Percentiles rank a stretch among this genome's conserved stretches.
phyloP scores from a whole-genome alignment of 2,888 invertebrate species.

The Leptinotarsa peninsularis region DNA sequence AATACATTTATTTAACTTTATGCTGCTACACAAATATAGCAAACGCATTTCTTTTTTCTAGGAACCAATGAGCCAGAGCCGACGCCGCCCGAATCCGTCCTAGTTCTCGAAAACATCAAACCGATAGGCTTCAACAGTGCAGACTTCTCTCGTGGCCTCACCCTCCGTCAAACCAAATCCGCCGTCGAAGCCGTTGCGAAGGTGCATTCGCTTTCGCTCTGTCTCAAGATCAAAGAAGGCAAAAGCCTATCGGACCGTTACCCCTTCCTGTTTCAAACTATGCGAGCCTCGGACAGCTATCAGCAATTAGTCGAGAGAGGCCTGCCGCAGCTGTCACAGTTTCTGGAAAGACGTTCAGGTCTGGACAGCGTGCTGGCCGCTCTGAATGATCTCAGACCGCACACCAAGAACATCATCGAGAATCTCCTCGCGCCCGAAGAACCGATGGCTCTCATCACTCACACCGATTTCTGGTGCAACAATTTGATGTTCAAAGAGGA shows the following conservation, averaged over 20 bases:
- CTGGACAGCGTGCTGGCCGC: slow-evolving; percentile 73
- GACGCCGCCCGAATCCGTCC: slow-evolving; percentile 73
- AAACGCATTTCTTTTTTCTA: slow-evolving; percentile 23
- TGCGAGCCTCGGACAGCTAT: slow-evolving; percentile 83
- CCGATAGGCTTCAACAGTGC: slow-evolving; percentile 74
- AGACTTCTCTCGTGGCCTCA: slow-evolving; percentile 78
- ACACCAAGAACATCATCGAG: slow-evolving; percentile 79
- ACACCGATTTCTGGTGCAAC: slow-evolving; percentile 88
- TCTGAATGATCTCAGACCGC: slow-evolving; percentile 71
- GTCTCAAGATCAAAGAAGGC: slow-evolving; percentile 71
- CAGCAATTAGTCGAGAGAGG: slow-evolving; percentile 83
- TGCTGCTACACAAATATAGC: background rate
- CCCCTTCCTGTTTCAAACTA: slow-evolving; percentile 81
- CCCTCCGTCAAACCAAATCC: slow-evolving; percentile 73
- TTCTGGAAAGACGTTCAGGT: slow-evolving; percentile 76
- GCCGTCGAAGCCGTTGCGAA: slow-evolving; percentile 80
- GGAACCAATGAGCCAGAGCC: slow-evolving; percentile 63
- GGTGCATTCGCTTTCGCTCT: slow-evolving; percentile 80
- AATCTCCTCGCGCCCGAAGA: slow-evolving; percentile 78
- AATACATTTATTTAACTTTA: background rate
- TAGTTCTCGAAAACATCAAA: slow-evolving; percentile 82
- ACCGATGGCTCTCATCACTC: slow-evolving; percentile 81
- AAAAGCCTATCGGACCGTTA: slow-evolving; percentile 69
- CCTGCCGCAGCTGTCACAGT: slow-evolving; percentile 79
- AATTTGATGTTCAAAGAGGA: slow-evolving; percentile 77